Percentiles rank a stretch among this genome's conserved stretches.
phyloP scores from a whole-genome alignment of 2,113 vertebrate species.

The Cranoglanis bouderius region DNA sequence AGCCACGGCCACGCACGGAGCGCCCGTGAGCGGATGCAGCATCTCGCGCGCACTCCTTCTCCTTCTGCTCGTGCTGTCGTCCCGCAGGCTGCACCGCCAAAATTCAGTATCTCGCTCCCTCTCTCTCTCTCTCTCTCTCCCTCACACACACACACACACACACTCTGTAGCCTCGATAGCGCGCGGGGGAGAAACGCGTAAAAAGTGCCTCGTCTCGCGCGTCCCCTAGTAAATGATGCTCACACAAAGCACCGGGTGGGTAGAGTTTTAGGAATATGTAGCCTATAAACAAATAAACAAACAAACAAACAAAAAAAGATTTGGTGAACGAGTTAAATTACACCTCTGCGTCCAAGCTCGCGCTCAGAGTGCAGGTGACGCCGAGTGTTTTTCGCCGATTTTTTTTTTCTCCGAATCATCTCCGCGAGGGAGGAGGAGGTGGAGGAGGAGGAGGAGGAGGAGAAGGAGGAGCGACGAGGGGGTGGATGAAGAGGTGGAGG shows the following conservation, averaged over 20 bases:
- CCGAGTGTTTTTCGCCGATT: no score
- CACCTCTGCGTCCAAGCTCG: not conserved
- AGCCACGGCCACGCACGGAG: conserved; percentile 93
- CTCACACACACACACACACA: not conserved
- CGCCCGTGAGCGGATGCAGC: conserved; percentile 93
- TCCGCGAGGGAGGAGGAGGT: not conserved
- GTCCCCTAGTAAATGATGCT: not conserved
- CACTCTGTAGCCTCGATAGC: not conserved
- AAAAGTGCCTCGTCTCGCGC: conserved; percentile 1
- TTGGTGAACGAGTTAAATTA: not conserved
- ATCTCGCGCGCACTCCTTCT: conserved; percentile 66
- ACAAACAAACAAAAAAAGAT: not conserved
- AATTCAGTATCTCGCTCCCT: not conserved
- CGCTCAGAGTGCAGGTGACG: conserved; percentile 10
- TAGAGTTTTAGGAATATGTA: not conserved
- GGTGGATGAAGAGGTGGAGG: conserved; percentile 64
- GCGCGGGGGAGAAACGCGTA: not conserved
- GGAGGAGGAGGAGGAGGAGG: conserved; percentile 61
- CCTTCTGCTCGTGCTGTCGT: not conserved
- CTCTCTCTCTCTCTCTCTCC: not conserved
- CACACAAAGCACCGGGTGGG: not conserved
- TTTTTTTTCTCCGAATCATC: not conserved
- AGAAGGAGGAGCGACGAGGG: conserved; percentile 64
- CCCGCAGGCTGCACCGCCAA: not conserved
- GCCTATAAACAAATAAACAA: not conserved